Evolutionary conservation across 2,797 vertebrate species (phyloP), one percentile per base, ranked within the genome.

Genomic region (Xiphorhynchus erythropygius): DNA sequence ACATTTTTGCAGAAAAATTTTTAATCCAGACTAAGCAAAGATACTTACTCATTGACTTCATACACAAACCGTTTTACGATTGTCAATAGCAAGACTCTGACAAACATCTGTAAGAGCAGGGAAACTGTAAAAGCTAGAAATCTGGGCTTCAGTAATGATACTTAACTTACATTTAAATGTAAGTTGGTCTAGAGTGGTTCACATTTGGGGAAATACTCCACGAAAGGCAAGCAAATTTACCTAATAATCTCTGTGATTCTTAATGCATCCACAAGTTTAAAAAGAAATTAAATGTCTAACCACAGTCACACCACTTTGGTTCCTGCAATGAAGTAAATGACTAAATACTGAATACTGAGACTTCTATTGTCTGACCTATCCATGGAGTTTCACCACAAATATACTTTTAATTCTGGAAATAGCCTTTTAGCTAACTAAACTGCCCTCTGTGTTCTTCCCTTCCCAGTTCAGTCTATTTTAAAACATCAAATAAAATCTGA

Each of bases 101-200:
- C 87, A 95, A 94, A 96, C 77, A 96, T 95, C 95, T 95, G 94
- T 82, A 96, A 94, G 96, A 94, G 94, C 71, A 82, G 83, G 92
- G 94, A 96, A 97, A 96, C 94, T 97, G 93, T 92, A 97, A 96
- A 95, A 95, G 90, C 87, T 97, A 95, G 77, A 94, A 94, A 85
- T 95, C 93, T 94, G 85, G 65, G 57, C 75, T 96, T 89, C n/a
- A 77, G 83, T 90, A 93, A 83, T 59, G 63, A 91, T 69, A 92
- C 18, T 93, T 88, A 60, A 89, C 91, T 90, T 93, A 90, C 87
- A 91, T 64, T 84, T 39, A 94, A 71, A 74, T 95, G 93, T 86
- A 87, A 96, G 94, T 88, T 93, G 37, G 33, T 79, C 68, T 94
- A 93, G 50, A 86, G 28, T 33, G 46, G 79, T 82, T 91, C 57